Evolutionary conservation across 2,888 invertebrate species (phyloP).

Genomic region (Teleogryllus oceanicus): DNA sequence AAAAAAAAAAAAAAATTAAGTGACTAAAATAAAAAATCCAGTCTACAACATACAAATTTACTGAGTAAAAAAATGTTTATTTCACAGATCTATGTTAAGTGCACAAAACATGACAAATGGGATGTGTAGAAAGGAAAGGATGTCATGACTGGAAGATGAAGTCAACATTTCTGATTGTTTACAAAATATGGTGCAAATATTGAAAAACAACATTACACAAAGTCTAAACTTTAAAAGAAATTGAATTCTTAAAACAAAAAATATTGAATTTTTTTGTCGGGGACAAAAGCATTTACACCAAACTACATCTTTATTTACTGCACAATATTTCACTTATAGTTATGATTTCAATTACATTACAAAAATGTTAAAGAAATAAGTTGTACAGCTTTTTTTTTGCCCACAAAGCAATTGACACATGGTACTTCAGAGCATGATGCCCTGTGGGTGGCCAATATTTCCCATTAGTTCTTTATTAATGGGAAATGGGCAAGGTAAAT

Average conservation of each 20-base stretch:
- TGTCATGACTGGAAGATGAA: background rate
- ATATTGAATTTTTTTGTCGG: background rate
- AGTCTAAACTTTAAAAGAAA: slow-evolving; percentile 2
- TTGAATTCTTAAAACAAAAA: background rate
- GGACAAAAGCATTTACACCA: slow-evolving; percentile 31
- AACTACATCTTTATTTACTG: slow-evolving; percentile 28
- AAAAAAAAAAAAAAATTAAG: background rate
- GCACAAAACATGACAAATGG: slow-evolving; percentile 23
- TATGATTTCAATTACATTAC: slow-evolving; percentile 18
- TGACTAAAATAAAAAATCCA: slow-evolving; percentile 11
- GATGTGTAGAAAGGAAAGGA: slow-evolving; percentile 24
- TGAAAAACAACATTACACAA: slow-evolving; percentile 25
- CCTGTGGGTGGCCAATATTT: slow-evolving; percentile 9
- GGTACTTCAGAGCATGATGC: slow-evolving; percentile 4
- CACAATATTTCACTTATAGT: slow-evolving; percentile 26
- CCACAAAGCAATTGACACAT: slow-evolving; percentile 7
- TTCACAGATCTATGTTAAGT: slow-evolving; percentile 26
- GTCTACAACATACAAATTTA: slow-evolving; percentile 31
- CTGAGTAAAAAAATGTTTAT: slow-evolving; percentile 30
- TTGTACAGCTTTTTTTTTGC: slow-evolving; percentile 2
- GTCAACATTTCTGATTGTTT: slow-evolving; percentile 1
- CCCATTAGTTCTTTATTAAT: background rate
- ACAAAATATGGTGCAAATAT: slow-evolving; percentile 30
- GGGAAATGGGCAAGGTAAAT: slow-evolving; percentile 27
- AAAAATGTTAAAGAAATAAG: slow-evolving; percentile 18